phyloP scores from a whole-genome alignment of 1,140 invertebrate genomes.

The Heliconius hewitsoni region DNA sequence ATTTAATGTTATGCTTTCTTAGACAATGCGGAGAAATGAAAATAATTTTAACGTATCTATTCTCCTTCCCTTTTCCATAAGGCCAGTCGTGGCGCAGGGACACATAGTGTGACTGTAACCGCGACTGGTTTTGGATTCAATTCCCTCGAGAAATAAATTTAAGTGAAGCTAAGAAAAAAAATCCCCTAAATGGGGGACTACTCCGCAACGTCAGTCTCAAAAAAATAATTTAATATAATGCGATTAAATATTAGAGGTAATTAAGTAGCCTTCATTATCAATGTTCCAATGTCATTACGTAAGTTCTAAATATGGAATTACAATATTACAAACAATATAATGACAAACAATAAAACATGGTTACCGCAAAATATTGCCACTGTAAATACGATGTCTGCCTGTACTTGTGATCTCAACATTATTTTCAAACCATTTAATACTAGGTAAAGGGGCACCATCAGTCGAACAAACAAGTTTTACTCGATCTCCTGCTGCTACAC shows the following conservation, averaged over 20 bases:
- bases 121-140: too few relatives aligned
- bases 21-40: too few relatives aligned
- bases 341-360: not conserved
- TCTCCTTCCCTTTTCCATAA: too few relatives aligned
- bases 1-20: too few relatives aligned
- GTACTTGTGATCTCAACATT: conserved; percentile 24
- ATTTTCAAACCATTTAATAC: conserved; percentile 46
- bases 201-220: too few relatives aligned
- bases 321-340: not conserved
- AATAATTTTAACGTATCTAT: too few relatives aligned
- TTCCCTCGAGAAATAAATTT: too few relatives aligned
- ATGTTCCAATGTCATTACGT: not conserved
- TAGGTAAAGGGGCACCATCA: conserved; percentile 41
- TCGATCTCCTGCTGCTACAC: not conserved
- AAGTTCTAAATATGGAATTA: not conserved
- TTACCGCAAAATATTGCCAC: conserved; percentile 47
- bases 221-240: not conserved
- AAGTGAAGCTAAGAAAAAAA: too few relatives aligned
- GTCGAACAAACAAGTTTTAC: conserved; percentile 13
- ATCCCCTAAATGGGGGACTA: too few relatives aligned
- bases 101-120: too few relatives aligned
- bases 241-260: not conserved
- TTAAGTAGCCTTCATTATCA: not conserved
- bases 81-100: too few relatives aligned
- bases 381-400: conserved; percentile 38